Base-by-base conservation (phyloP, 2,797 vertebrate species). In the Malurus splendens region DNA sequence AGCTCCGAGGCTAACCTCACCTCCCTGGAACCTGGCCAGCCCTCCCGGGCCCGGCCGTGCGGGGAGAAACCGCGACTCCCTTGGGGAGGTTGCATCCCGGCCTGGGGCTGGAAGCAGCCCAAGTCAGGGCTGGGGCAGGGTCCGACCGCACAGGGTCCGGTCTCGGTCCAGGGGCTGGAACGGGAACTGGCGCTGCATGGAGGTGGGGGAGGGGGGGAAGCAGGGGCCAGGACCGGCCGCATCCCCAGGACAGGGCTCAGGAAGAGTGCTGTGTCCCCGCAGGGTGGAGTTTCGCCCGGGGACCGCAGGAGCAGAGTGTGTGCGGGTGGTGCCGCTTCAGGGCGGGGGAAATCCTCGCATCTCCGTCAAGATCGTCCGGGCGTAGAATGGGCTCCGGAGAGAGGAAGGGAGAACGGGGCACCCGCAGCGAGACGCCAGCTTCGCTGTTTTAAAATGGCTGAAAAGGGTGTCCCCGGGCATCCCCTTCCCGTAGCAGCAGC, bases 401-500 rank as follows among this genome's bases (percentile, higher is more conserved):
- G 65, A 27, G 47, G 4, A 4, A 6, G 7, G 8, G 10, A 12
- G 18, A 24, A 27, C 47, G 28, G 57, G 38, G 20, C 24, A 59
- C 32, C 17, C 25, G n/a, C 33, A 16, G 73, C 23, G 20, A 80
- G 16, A 25, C 15, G 45, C 77, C 54, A 52, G 50, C 33, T 42
- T 32, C 18, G 33, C 45, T 24, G 25, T 50, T 93, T 52, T 92
- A 92, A 93, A 90, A 93, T 93, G 92, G 87, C 93, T 84, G 93
- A 77, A 90, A 72, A 81, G 59, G 54, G 92, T 89, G 82, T 90
- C 92, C 78, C 79, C 60, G 79, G 82, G 79, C 76, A 82, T 85
- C 42, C 86, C 85, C 56, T 52, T 55, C 51, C 23, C 67, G 30
- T 3, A 41, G 44, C 60, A n/a, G 73, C 44, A 25, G 47, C 51